These are phyloP conservation scores for Mesocricetus auratus DNA, from an alignment of 2,113 vertebrate genomes.

Conservation along the genomic window DNA sequence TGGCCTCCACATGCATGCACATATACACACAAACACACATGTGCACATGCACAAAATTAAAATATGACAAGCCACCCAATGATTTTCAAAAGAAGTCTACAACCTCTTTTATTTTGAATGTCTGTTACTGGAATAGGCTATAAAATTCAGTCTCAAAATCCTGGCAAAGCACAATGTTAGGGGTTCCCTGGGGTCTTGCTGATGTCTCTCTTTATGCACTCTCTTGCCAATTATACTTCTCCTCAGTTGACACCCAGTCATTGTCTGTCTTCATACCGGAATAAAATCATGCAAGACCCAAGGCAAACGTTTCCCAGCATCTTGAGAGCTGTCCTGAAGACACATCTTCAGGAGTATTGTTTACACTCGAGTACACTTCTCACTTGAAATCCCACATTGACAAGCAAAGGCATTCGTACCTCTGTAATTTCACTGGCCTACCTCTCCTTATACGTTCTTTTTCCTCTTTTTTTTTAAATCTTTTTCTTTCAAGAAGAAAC, in stretches of 20 bases:
- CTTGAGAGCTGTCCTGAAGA: neutral
- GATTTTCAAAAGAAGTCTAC: constrained; percentile 37
- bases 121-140: neutral
- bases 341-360: neutral
- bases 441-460: neutral
- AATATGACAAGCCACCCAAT: neutral
- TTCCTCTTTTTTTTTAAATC: neutral
- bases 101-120: constrained; percentile 16
- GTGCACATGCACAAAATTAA: neutral
- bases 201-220: neutral
- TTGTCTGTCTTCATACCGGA: neutral
- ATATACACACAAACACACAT: neutral
- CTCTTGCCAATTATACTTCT: neutral
- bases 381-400: neutral
- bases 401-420: neutral
- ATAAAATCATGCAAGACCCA: constrained; percentile 17
- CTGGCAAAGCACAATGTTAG: neutral
- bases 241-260: neutral
- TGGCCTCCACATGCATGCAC: neutral
- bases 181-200: neutral
- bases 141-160: neutral
- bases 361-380: neutral
- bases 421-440: neutral
- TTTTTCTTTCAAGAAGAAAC: neutral
- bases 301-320: neutral